These are phyloP conservation scores for Drosophila nr. perissopoda DNA, from an alignment of 2,888 invertebrate species.

Conservation along the genomic window DNA sequence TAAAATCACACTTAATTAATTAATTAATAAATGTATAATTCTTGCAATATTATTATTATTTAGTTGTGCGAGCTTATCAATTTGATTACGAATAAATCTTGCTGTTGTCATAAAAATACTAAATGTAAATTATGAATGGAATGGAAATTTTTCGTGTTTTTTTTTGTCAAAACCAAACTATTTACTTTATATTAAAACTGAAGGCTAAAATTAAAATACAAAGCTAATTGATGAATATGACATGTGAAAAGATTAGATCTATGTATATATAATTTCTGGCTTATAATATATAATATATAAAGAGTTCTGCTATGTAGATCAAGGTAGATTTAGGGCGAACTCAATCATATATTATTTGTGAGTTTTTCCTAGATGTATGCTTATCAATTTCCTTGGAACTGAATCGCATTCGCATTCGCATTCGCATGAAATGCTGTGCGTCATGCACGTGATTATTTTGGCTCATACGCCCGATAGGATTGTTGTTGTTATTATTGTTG, in stretches of 20 bases:
- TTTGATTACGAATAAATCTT: background rate
- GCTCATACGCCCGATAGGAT: slow-evolving; percentile 19
- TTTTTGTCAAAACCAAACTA: background rate
- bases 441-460: slow-evolving; percentile 65
- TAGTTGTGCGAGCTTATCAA: background rate
- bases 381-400: slow-evolving; percentile 43
- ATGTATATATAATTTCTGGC: background rate
- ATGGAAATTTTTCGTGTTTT: background rate
- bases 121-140: background rate
- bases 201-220: background rate
- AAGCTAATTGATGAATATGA: background rate
- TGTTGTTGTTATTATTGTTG: slow-evolving; percentile 21
- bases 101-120: no score
- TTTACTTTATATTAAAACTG: background rate
- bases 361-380: background rate
- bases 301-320: background rate
- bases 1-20: background rate
- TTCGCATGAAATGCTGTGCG: slow-evolving; percentile 55
- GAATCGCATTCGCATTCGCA: slow-evolving; percentile 42
- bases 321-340: background rate
- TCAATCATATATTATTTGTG: background rate
- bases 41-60: background rate
- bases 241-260: background rate
- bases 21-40: background rate
- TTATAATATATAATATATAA: no score